Base-by-base conservation (phyloP, 2,797 vertebrate species). In the Argya squamiceps region DNA sequence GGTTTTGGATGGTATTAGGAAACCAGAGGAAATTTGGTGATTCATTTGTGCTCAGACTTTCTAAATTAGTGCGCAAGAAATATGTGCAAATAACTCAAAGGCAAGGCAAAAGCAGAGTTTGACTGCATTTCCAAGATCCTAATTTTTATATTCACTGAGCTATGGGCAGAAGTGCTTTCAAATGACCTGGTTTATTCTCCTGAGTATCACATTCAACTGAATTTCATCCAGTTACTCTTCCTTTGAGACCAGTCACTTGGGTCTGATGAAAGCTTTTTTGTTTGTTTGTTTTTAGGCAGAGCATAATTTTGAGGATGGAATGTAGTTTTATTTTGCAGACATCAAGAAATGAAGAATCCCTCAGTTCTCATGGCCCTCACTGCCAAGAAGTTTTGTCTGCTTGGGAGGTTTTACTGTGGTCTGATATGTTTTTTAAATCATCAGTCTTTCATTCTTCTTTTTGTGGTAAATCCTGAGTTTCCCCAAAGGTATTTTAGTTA, bases 151-250 rank as follows among this genome's bases (percentile, higher is more conserved):
- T 90, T 93, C 82, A 70, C 30, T 2, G 55, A 49, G 24, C 56
- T 86, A 46, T 53, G 67, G 63, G 24, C 49, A 88, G 41, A 84
- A 91, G 21, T 83, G 63, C 27, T 63, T 90, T 49, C 77, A 73
- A 88, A 67, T 76, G 59, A 70, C 67, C 69, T 76, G 37, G 23
- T 92, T 82, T 95, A 69, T 81, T 86, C 78, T 92, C 75, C n/a
- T 52, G 68, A 80, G 84, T 55, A 88, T 64, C 64, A 58, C 46
- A 23, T 89, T 83, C 34, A 53, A 34, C n/a, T 81, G 63, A 90
- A 90, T 88, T 88, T 94, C 69, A 70, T 88, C 76, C 89, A 56
- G 19, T 76, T 88, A 59, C 27, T 69, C 55, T 83, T 92, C 69
- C 60, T 46, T 1, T 79, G 82, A 92, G 79, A 89, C 55, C 59